These are phyloP conservation scores for Silurus lanzhouensis DNA, from an alignment of 2,797 vertebrate species.

Conservation along the genomic window DNA sequence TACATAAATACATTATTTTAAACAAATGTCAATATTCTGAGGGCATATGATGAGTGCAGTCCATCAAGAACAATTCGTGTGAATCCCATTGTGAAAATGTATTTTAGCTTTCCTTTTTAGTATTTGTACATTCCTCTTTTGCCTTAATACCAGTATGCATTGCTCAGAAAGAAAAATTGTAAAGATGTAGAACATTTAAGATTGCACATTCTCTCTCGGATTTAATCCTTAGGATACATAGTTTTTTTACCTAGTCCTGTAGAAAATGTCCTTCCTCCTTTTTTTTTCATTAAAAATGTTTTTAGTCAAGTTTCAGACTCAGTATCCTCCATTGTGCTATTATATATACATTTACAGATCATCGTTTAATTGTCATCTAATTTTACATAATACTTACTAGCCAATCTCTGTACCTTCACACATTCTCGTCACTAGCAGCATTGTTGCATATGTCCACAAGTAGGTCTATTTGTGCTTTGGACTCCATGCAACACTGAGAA, in stretches of 20 bases:
- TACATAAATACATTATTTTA: background rate
- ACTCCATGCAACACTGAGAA: slow-evolving; percentile 63
- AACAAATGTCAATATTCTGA: background rate
- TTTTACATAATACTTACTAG: background rate
- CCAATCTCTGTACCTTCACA: background rate
- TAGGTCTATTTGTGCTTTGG: slow-evolving; percentile 66
- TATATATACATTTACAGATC: background rate
- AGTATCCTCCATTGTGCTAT: background rate
- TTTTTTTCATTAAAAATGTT: background rate
- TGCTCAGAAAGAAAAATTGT: background rate
- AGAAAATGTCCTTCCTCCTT: background rate
- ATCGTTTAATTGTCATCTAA: background rate
- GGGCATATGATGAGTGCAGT: background rate
- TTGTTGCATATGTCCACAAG: slow-evolving; percentile 69
- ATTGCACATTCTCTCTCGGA: background rate
- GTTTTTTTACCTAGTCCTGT: background rate
- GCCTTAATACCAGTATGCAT: background rate
- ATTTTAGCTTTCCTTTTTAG: background rate
- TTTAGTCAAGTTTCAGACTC: background rate
- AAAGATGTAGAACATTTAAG: background rate
- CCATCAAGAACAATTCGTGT: background rate
- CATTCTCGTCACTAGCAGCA: background rate
- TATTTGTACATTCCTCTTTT: background rate
- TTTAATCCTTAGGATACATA: background rate
- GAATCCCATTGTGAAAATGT: background rate